Evolutionary conservation across 1,140 invertebrate species (phyloP).

Genomic region (Drosophila orena): DNA sequence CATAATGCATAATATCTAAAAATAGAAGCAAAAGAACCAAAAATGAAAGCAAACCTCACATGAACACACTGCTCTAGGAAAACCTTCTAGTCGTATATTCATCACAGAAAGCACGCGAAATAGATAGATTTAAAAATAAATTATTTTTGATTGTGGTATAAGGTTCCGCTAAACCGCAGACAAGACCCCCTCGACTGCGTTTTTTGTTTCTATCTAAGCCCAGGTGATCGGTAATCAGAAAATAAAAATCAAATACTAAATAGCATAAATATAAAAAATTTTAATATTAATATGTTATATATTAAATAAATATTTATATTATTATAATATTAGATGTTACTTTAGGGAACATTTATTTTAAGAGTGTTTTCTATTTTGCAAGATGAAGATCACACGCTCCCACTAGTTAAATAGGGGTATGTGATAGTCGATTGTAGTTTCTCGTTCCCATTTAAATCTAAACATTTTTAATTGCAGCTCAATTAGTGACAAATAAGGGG

Average conservation of each 20-base stretch:
- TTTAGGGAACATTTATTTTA: too few species aligned
- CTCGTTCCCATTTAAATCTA: too few species aligned
- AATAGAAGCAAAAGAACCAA: background rate
- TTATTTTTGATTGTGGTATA: conserved; percentile 27
- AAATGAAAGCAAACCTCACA: conserved; percentile 25
- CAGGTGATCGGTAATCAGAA: conserved; percentile 19
- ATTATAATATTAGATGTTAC: too few species aligned
- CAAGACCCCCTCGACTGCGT: conserved; percentile 24
- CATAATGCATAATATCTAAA: background rate
- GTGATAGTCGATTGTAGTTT: too few species aligned
- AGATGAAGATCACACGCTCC: too few species aligned
- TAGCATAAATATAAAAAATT: too few species aligned
- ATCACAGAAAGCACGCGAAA: background rate
- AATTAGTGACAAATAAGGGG: background rate
- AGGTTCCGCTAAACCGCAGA: conserved; percentile 1
- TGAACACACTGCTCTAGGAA: conserved; percentile 6
- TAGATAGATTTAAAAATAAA: conserved; percentile 37
- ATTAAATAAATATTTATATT: too few species aligned
- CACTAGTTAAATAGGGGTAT: too few species aligned
- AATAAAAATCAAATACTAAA: background rate
- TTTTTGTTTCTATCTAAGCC: conserved; percentile 1
- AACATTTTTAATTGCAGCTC: background rate
- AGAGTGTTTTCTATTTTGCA: too few species aligned
- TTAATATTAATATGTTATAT: too few species aligned
- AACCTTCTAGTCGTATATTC: conserved; percentile 19